Base-by-base conservation (phyloP, 2,888 invertebrate genomes). In the Masnerella sp. region DNA sequence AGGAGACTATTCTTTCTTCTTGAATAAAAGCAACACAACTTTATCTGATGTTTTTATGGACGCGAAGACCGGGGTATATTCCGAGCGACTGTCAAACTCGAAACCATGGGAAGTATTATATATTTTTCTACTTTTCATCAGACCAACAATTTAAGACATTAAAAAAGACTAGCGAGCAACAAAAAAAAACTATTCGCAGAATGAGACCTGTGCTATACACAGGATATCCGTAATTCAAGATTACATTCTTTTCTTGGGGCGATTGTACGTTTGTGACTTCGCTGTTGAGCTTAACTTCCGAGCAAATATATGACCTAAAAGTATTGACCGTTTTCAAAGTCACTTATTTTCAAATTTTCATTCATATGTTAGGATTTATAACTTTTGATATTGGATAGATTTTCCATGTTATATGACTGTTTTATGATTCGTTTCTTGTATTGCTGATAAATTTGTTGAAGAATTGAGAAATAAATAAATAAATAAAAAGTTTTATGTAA, bases 171-270 rank as follows among this genome's bases (percentile, higher is more conserved):
- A 20, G 40, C 11, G 45, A 17, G 36, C 52, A 30, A 52, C 9
- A 34, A 36, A 42, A 32, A 64, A 43, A 52, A 52, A 20, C 52
- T 59, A 59, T 59, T 45, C 38, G 25, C 20, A 59, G 59, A 68
- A 68, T 59, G 45, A 22, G 47, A 49, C 56, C 25, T 32, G 30
- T 38, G 14, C 18, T 42, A 58, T 58, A 51, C 14, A 43, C 49
- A 59, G 49, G 54, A 69, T 69, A 69, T 69, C 54, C 45, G 52
- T 61, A 61, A 54, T 69, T 69, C 61, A 69, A 61, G 69, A 69
- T 69, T 61, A 68, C 67, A 68, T 68, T 58, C 49, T 51, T 58
- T 43, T 58, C 51, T 42, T 12, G 11, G 17, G 20, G 42, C 58
- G 17, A 58, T 42, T 68, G 58, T 49, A 12, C 8, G 12, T 22